These are phyloP conservation scores for Hemibagrus guttatus DNA, from an alignment of 2,797 vertebrate genomes.

Conservation along the genomic window DNA sequence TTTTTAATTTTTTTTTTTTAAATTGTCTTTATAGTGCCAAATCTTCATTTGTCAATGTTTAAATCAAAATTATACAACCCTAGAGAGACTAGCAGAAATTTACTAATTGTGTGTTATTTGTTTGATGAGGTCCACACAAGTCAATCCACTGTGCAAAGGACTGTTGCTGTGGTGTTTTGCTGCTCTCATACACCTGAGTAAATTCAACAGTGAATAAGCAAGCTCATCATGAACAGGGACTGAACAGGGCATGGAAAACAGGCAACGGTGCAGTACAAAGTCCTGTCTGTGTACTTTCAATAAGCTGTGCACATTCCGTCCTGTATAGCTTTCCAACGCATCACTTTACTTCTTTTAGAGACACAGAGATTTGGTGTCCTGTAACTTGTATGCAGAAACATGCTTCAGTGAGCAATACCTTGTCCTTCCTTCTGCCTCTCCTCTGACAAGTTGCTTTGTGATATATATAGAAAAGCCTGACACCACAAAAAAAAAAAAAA, in stretches of 20 bases:
- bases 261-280: not conserved
- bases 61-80: not conserved
- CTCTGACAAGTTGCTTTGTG: constrained; percentile 15
- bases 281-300: not conserved
- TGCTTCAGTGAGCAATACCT: constrained; percentile 41
- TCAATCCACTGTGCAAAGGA: not conserved
- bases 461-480: constrained; percentile 28
- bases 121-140: not conserved
- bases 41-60: not conserved
- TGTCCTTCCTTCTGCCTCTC: constrained; percentile 39
- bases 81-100: not conserved
- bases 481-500: constrained; percentile 18
- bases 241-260: not conserved
- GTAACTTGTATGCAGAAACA: constrained; percentile 27
- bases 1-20: too few species aligned
- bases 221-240: not conserved
- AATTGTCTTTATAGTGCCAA: not conserved
- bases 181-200: not conserved
- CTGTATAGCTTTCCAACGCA: not conserved
- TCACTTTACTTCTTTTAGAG: not conserved
- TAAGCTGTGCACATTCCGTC: constrained; percentile 9
- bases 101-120: not conserved
- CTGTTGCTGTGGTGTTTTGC: not conserved
- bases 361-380: constrained; percentile 11
- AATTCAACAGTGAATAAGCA: constrained; percentile 6